Evolutionary conservation across 1,140 invertebrate species (phyloP).

Genomic region (Zaprionus africanus): DNA sequence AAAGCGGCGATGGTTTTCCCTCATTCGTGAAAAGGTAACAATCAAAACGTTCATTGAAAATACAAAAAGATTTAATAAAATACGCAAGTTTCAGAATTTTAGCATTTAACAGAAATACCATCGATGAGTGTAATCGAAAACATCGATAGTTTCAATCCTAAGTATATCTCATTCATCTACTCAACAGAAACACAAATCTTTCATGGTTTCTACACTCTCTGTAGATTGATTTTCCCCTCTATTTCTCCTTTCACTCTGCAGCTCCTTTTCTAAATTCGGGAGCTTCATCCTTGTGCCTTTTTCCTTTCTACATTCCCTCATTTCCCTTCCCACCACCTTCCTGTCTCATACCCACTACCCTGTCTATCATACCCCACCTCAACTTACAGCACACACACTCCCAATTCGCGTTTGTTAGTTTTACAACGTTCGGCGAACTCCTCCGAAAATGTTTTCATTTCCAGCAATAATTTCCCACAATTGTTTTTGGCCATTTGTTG

Average conservation of each 20-base stretch:
- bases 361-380: background rate
- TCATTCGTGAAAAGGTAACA: no score
- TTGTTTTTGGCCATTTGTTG: slow-evolving; percentile 49
- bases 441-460: slow-evolving; percentile 53
- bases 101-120: background rate
- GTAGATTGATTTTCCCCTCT: no score
- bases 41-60: background rate
- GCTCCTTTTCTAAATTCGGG: background rate
- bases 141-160: background rate
- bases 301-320: background rate
- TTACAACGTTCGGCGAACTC: slow-evolving; percentile 9
- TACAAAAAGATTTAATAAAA: background rate
- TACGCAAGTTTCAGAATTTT: background rate
- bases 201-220: no score
- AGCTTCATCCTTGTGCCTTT: no score
- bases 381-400: background rate
- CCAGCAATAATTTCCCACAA: slow-evolving; percentile 71
- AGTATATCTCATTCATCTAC: background rate
- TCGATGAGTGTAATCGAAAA: background rate
- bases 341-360: background rate
- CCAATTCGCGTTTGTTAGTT: background rate
- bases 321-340: background rate
- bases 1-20: rapidly evolving
- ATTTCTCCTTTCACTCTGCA: no score
- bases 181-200: no score